Evolutionary conservation across 2,888 invertebrate genomes (phyloP).

Genomic region (Tetranychus piercei): DNA sequence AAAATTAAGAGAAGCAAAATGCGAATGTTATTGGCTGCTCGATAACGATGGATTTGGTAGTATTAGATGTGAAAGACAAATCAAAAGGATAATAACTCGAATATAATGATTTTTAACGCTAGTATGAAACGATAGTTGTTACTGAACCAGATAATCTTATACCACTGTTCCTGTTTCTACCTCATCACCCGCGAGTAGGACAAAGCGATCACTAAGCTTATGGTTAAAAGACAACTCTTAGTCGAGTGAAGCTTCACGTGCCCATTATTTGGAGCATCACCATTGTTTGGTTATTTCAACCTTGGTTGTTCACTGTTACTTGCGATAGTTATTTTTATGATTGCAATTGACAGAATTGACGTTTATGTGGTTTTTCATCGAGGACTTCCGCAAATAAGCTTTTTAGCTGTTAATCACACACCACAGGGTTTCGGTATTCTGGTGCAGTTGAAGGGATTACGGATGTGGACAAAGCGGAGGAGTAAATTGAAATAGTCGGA

Average conservation of each 20-base stretch:
- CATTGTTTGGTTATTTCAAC: constrained; percentile 98
- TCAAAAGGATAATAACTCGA: too few relatives aligned
- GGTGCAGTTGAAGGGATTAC: constrained; percentile 96
- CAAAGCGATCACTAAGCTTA: too few relatives aligned
- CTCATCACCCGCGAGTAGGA: too few relatives aligned
- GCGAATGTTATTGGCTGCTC: too few relatives aligned
- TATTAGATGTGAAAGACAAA: too few relatives aligned
- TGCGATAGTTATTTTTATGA: constrained; percentile 96
- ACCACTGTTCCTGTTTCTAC: too few relatives aligned
- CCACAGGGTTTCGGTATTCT: constrained; percentile 87
- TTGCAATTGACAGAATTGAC: constrained; percentile 83
- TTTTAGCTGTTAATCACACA: constrained; percentile 94
- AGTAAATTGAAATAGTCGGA: constrained; percentile 35
- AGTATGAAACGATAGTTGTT: too few relatives aligned
- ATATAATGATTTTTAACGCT: too few relatives aligned
- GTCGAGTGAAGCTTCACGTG: constrained; percentile 89
- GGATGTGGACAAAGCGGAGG: constrained; percentile 91
- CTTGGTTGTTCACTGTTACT: constrained; percentile 95
- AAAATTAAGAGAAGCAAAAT: too few relatives aligned
- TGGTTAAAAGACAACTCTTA: constrained; percentile 51
- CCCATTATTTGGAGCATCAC: constrained; percentile 96
- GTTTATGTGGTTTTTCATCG: constrained; percentile 92
- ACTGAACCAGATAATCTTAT: too few relatives aligned
- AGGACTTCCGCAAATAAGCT: constrained; percentile 79
- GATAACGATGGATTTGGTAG: too few relatives aligned